Evolutionary conservation across 2,888 invertebrate genomes (phyloP), one percentile per base, ranked within the genome.

Genomic region (Linyphia triangularis): DNA sequence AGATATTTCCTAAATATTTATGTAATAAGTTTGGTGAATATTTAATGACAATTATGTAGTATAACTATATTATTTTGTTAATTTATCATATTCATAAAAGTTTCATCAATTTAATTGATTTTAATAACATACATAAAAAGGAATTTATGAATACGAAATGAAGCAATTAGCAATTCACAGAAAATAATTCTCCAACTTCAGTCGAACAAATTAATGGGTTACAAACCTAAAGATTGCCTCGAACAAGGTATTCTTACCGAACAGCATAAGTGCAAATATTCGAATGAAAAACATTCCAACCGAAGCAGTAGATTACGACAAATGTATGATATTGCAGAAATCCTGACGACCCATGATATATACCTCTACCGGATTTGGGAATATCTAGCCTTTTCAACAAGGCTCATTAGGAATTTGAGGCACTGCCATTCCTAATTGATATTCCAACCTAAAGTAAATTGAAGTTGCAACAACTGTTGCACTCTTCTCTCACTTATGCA

Each of bases 381-480:
- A 85, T 78, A 78, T 33, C 70, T 43, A 70, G 72, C 61, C 85
- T 85, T 85, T 85, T 85, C 78, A 78, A 72, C 63, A 40, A 63
- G 78, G 69, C 85, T 85, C 85, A 85, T 85, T 85, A 85, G 85
- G 78, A 78, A 85, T 85, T 85, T 43, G 70, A 59, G 61, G 78
- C 78, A 72, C 69, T 61, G 59, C 70, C 22, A 79, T 85, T 85
- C 85, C 78, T 78, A 85, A 78, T 85, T 78, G 78, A 78, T 78
- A 78, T 85, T 79, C 85, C 70, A 51, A 70, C 72, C 78, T 78
- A 75, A 85, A 79, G 85, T 85, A 85, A 85, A 85, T 85, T 85
- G 78, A 63, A 85, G 67, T 70, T 79, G 85, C 61, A 43, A 51
- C 85, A 79, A 85, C 78, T 63, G 85, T 85, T 85, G 85, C 85